A percentile compares a stretch with the other conserved stretches of the same genome.
phyloP scores from a whole-genome alignment of 2,888 invertebrate genomes.

The Oasisia sp. region DNA sequence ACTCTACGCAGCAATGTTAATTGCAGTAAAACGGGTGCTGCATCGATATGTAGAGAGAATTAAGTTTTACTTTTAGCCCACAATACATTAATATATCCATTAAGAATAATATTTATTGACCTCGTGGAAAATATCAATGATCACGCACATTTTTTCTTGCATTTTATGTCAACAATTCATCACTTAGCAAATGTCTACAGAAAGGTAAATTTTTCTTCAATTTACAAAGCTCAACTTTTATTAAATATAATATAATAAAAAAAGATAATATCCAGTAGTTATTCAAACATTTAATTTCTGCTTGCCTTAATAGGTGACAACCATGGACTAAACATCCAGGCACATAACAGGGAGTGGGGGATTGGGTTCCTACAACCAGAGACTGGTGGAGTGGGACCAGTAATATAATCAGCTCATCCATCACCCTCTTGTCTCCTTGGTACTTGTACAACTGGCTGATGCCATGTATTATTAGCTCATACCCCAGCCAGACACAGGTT shows the following conservation, averaged over 20 bases:
- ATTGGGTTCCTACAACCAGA: neutral
- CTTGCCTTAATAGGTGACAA: neutral
- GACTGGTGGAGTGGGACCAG: neutral
- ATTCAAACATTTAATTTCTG: neutral
- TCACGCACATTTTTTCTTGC: neutral
- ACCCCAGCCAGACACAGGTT: neutral
- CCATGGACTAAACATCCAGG: neutral
- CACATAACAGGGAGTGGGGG: neutral
- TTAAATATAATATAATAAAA: neutral
- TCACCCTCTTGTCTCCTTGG: neutral
- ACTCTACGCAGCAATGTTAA: no score
- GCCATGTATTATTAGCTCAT: neutral
- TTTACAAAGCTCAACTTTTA: neutral
- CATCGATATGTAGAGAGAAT: no score
- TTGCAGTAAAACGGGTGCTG: no score
- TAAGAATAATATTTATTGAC: neutral
- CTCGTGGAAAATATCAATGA: neutral
- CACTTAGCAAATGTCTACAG: no score
- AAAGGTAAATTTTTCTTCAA: neutral
- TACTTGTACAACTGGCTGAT: neutral
- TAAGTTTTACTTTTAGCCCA: no score
- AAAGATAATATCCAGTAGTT: neutral
- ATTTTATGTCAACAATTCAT: no score
- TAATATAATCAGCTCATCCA: neutral
- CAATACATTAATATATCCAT: neutral